Evolutionary conservation across 2,113 vertebrate species (phyloP), one percentile per base, ranked within the genome.

Genomic region (Scytalopus superciliaris): DNA sequence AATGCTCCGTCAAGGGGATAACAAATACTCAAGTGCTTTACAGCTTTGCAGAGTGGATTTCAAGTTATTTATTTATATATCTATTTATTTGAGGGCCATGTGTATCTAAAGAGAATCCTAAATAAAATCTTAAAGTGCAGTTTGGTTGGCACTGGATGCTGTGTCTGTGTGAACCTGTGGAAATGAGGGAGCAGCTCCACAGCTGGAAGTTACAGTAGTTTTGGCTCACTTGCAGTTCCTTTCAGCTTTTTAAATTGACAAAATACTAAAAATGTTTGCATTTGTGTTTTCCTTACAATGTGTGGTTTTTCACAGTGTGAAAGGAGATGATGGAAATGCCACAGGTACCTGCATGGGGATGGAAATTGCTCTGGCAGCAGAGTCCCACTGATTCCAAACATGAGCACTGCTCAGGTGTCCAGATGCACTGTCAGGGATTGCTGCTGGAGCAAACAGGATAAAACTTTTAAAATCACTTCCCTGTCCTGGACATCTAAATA

Each of bases 1-100:
- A n/a, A n/a, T 55, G 72, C 24, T 84, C 6, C n/a, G 21, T 66
- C 68, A 55, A 53, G 90, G 79, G 83, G 83, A 57, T 85, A 94
- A 89, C 62, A 95, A 84, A 69, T 67, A 44, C 37, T 75, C 45
- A 75, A 95, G 88, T 95, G 93, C 93, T 95, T 94, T 90, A 69
- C 78, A 81, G 85, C 94, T 44, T 84, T 91, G 85, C 56, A 8
- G 83, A 44, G 66, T 75, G 84, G 92, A 86, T 91, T 90, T 75
- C 52, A 83, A 57, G 84, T 95, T 95, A 82, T 69, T 96, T 89
- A 53, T 82, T 83, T 94, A 85, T 49, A 1, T 25, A 42, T 27
- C 22, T 86, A 2, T 93, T 75, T 90, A 66, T 85, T 57, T 80
- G 74, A 80, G 86, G 68, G 76, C 59, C 18, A 5, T 0, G 1